Evolutionary conservation across 2,888 invertebrate species (phyloP).

Genomic region (Dynastes maya): DNA sequence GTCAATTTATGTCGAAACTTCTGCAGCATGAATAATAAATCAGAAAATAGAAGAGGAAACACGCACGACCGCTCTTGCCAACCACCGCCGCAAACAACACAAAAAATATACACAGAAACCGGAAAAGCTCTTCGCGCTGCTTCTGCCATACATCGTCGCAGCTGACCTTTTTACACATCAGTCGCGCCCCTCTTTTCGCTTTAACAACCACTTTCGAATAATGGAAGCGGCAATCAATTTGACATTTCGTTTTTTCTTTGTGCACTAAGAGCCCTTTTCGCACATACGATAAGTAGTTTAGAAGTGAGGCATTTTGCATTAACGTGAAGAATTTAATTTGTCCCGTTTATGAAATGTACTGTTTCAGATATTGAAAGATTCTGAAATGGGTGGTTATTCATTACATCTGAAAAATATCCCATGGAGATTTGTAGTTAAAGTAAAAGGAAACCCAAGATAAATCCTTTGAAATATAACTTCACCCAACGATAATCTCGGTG

Average conservation of each 20-base stretch:
- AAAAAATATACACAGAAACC: constrained; percentile 58
- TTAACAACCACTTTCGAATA: constrained; percentile 67
- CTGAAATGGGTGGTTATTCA: too few species aligned
- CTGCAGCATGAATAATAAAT: constrained; percentile 51
- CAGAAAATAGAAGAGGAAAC: constrained; percentile 50
- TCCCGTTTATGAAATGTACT: too few species aligned
- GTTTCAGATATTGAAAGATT: too few species aligned
- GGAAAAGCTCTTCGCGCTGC: constrained; percentile 58
- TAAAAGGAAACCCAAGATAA: too few species aligned
- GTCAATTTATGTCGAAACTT: constrained; percentile 51
- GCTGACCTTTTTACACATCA: constrained; percentile 59
- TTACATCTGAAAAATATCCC: too few species aligned
- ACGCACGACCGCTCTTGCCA: constrained; percentile 15
- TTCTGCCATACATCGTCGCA: constrained; percentile 16
- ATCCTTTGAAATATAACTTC: too few species aligned
- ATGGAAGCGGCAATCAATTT: constrained; percentile 67
- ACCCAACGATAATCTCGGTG: too few species aligned
- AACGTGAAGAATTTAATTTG: too few species aligned
- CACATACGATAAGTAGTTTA: constrained; percentile 49
- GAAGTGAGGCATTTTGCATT: too few species aligned
- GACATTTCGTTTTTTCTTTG: constrained; percentile 61
- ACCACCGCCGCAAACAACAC: constrained; percentile 13
- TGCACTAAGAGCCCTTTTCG: constrained; percentile 58
- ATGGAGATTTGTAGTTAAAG: too few species aligned
- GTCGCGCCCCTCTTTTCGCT: constrained; percentile 58